phyloP scores from a whole-genome alignment of 2,113 vertebrate species.

The Sarotherodon lohbergeri region DNA sequence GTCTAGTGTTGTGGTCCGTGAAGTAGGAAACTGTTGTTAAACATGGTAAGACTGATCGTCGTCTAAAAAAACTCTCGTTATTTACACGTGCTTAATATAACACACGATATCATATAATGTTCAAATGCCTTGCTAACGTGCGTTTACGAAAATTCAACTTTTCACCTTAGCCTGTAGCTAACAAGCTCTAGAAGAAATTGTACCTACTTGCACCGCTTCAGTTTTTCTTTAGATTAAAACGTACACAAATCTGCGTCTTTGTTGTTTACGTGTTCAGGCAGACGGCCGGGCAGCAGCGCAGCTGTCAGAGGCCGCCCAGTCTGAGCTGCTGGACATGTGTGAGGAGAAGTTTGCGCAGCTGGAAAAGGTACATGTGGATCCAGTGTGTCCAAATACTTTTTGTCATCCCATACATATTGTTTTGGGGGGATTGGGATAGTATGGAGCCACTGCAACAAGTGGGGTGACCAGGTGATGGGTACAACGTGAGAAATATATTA shows the following conservation, averaged over 20 bases:
- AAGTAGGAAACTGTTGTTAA: neutral
- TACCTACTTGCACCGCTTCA: too few relatives aligned
- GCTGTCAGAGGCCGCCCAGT: constrained; percentile 45
- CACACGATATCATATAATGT: neutral
- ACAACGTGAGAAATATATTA: neutral
- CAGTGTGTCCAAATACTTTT: neutral
- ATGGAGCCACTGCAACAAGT: neutral
- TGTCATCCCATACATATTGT: neutral
- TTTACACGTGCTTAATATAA: fast-evolving
- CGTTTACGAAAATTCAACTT: neutral
- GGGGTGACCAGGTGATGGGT: neutral
- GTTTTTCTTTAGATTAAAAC: neutral
- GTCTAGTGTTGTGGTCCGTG: neutral
- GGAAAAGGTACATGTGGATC: constrained; percentile 32
- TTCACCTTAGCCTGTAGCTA: neutral
- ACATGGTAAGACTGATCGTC: constrained; percentile 36
- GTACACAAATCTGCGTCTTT: too few relatives aligned
- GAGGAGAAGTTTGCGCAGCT: constrained; percentile 67
- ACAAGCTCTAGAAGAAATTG: neutral
- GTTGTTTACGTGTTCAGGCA: constrained; percentile 8
- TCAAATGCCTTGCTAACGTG: neutral
- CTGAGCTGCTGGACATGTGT: constrained; percentile 56
- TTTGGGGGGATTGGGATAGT: neutral
- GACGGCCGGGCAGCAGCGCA: neutral
- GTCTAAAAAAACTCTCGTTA: fast-evolving